Evolutionary conservation across 2,113 vertebrate species (phyloP), one percentile per base, ranked within the genome.

Genomic region (Campylorhamphus procurvoides): DNA sequence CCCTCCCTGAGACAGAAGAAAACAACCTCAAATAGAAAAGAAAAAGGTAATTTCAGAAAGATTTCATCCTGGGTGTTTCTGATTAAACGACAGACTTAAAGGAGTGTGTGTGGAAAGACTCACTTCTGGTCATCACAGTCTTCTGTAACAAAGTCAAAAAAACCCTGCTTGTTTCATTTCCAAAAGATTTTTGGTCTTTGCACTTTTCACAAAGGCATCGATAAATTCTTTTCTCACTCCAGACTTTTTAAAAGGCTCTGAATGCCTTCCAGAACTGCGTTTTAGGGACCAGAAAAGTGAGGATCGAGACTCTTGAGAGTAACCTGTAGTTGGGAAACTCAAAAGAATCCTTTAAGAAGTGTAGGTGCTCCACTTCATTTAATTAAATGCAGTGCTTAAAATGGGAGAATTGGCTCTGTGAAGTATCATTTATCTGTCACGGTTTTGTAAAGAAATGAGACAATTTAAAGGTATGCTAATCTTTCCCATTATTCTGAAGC

Each of bases 381-480:
- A 97, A 85, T 97, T 97, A 97, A 97, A 97, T 97, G 88, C 94
- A 91, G 37, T 68, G 47, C 78, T 71, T 39, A 39, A 58, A 85
- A 91, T 37, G 86, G 81, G 79, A 69, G 81, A 84, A 82, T 69
- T 2, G n/a, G 66, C 81, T 86, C 75, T 75, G 75, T 86, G 77
- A 94, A 97, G 89, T 97, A 94, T 72, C 90, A 97, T 95, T 96
- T 94, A 82, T 94, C 69, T 96, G 92, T 89, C 94, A 92, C 33
- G 88, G 84, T 64, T 94, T 94, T 95, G 89, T 83, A 96, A 96
- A 97, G 84, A 90, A 97, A 96, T 62, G 81, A 82, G 77, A 86
- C 96, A 95, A 97, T 96, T 96, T 97, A 97, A 93, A 90, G 75
- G 95, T 90, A 91, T 74, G 84, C 75, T 98, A 94, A 97, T 98